These are phyloP conservation scores for Conchocele bisecta DNA, from an alignment of 2,888 invertebrate genomes.

Conservation along the genomic window DNA sequence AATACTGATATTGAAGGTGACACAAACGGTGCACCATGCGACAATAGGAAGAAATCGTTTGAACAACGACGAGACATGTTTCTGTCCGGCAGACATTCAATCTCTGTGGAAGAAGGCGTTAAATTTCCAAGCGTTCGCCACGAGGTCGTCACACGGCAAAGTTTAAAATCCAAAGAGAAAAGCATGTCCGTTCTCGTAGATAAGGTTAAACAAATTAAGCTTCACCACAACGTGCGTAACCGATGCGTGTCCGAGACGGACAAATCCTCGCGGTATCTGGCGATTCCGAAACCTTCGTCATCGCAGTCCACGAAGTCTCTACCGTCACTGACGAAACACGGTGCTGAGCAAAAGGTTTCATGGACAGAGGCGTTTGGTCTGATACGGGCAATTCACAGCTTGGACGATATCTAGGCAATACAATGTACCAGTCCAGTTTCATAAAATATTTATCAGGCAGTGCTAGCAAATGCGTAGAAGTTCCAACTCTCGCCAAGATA, in stretches of 20 bases:
- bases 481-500: no score
- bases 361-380: constrained; percentile 66
- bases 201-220: constrained; percentile 46
- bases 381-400: constrained; percentile 58
- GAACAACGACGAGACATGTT: constrained; percentile 25
- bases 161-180: constrained; percentile 47
- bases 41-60: constrained; percentile 12
- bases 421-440: no score
- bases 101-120: constrained; percentile 15
- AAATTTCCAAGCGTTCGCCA: background rate
- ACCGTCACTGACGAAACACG: constrained; percentile 41
- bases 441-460: no score
- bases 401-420: no score
- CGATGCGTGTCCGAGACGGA: background rate
- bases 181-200: constrained; percentile 56
- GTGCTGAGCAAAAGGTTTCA: constrained; percentile 42
- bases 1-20: no score
- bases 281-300: constrained; percentile 52
- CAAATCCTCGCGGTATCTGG: background rate
- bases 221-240: constrained; percentile 28
- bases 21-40: no score
- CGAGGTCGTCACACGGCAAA: constrained; percentile 14
- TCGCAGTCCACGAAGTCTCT: constrained; percentile 51
- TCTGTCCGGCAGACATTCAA: constrained; percentile 35
- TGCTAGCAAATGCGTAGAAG: no score